phyloP scores from a whole-genome alignment of 2,888 invertebrate genomes.

The Trisateles emortualis region DNA sequence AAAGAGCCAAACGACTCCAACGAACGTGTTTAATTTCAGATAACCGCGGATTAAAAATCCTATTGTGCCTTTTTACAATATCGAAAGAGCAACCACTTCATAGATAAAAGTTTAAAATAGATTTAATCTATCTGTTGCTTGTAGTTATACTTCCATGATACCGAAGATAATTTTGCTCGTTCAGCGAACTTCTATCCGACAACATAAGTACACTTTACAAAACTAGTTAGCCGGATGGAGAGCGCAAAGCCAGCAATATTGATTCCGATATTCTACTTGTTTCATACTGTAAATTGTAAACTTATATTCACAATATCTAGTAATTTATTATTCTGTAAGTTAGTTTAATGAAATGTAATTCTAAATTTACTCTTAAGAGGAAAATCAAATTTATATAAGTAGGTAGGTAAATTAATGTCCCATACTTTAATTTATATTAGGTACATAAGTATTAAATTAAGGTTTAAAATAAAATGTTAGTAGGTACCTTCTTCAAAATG shows the following conservation, averaged over 20 bases:
- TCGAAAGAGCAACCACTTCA: background rate
- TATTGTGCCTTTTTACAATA: background rate
- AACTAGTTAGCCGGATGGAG: conserved; percentile 33
- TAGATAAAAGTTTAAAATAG: conserved; percentile 10
- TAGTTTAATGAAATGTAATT: too few relatives aligned
- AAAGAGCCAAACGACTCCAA: conserved; percentile 68
- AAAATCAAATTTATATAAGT: too few relatives aligned
- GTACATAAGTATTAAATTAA: too few relatives aligned
- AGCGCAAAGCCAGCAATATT: conserved; percentile 38
- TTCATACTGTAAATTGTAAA: conserved; percentile 15
- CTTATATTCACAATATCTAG: background rate
- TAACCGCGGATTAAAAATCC: conserved; percentile 52
- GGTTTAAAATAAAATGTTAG: too few relatives aligned
- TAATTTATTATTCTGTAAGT: too few relatives aligned
- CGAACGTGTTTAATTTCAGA: conserved; percentile 60
- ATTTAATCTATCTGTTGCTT: conserved; percentile 27
- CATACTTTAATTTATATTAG: too few relatives aligned
- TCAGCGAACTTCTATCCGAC: conserved; percentile 32
- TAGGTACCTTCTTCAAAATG: too few relatives aligned
- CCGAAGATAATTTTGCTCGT: conserved; percentile 33
- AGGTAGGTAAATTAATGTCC: too few relatives aligned
- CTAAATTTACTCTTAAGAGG: too few relatives aligned
- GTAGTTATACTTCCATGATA: conserved; percentile 13
- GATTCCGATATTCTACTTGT: conserved; percentile 30
- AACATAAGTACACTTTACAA: conserved; percentile 35